These are phyloP conservation scores for Drosophila triauraria DNA, from an alignment of 1,140 invertebrate species.

Conservation along the genomic window DNA sequence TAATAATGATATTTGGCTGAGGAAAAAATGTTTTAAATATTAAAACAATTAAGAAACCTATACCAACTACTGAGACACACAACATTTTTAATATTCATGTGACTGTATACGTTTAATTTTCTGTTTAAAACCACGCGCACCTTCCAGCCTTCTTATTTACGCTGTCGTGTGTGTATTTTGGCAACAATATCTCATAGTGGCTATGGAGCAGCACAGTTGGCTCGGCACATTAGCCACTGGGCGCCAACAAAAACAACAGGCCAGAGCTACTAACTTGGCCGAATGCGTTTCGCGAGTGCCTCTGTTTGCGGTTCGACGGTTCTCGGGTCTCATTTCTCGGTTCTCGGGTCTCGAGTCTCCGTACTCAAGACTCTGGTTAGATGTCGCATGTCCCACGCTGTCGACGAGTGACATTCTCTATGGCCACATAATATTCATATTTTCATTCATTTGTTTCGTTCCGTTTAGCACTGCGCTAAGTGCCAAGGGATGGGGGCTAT, in stretches of 20 bases:
- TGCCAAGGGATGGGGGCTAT: conserved; percentile 16
- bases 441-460: conserved; percentile 80
- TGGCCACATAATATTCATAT: conserved; percentile 56
- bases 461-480: conserved; percentile 72
- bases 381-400: conserved; percentile 33
- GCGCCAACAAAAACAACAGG: conserved; percentile 51
- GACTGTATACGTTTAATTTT: no score
- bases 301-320: conserved; percentile 12
- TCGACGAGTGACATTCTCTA: conserved; percentile 69
- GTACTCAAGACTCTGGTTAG: conserved; percentile 26
- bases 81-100: no score
- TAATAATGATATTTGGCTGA: not conserved
- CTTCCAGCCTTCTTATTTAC: conserved; percentile 28
- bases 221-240: conserved; percentile 48
- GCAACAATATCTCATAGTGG: conserved; percentile 62
- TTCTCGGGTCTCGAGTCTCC: not conserved
- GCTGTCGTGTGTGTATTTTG: conserved; percentile 57
- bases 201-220: conserved; percentile 30
- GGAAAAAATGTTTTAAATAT: not conserved
- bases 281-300: conserved; percentile 65
- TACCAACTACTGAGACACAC: no score
- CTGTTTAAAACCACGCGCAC: no score
- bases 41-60: not conserved
- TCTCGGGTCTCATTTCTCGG: not conserved
- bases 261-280: conserved; percentile 48